Base-by-base conservation (phyloP, 1,140 invertebrate species). In the Polypedilum pembai region DNA sequence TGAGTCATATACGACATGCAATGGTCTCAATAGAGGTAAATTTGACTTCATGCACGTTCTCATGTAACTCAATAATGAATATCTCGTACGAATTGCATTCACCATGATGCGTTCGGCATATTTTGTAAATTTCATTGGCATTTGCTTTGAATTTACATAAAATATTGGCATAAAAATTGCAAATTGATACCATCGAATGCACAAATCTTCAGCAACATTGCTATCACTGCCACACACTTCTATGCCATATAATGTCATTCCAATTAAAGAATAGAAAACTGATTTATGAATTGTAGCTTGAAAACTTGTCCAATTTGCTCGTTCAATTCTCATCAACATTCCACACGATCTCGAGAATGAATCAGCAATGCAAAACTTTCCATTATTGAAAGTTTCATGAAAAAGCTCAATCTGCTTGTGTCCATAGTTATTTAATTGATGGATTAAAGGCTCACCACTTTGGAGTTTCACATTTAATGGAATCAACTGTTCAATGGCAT, bases 121-220 rank as follows among this genome's bases (percentile, higher is more conserved):
- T 69, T 69, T 69, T 69, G 65, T 20, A 21, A 69, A 69, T 21
- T 69, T 69, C 8, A 10, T 18, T 69, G 65, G 65, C 15, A 21
- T 10, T 21, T 18, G 17, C 8, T 69, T 18, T 2, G 65, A 69
- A 20, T 69, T 69, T 18, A 69, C 65, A 69, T 69, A 69, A 69
- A 69, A 69, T 4, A 69, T 7, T 20, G 65, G 65, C 65, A 69
- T 69, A 18, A 69, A 69, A 69, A 69, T 69, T n/a, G 65, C 17
- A 69, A 69, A 69, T 21, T 69, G 65, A 69, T 69, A 69, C 65
- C 65, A 69, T 18, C 65, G 65, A 8, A 69, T 69, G 20, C 65
- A 69, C 17, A 69, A 21, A 18, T 69, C 65, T 21, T 69, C 65
- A 1, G 65, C 17, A 8, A 69, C 12, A 20, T 69, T 69, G 7